phyloP scores from a whole-genome alignment of 2,797 vertebrate species.

The Galagoides demidoff region DNA sequence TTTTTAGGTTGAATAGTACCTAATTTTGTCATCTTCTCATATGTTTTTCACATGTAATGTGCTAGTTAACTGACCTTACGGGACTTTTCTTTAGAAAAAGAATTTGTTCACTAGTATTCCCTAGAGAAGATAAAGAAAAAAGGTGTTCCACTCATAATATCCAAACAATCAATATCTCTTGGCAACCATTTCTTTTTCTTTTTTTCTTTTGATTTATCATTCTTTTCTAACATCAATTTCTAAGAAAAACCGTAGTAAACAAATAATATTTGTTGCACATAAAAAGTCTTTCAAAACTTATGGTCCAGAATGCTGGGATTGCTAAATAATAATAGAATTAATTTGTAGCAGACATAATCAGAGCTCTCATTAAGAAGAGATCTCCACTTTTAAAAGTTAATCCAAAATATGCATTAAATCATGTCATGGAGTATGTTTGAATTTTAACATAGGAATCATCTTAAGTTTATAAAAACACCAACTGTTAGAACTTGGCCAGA shows the following conservation, averaged over 20 bases:
- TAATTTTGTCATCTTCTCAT: not conserved
- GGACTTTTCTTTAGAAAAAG: not conserved
- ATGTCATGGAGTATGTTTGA: not conserved
- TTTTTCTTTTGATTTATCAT: not conserved
- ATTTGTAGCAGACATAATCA: not conserved
- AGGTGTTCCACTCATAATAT: not conserved
- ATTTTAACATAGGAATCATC: not conserved
- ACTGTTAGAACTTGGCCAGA: not conserved
- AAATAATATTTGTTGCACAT: not conserved
- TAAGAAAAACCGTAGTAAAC: not conserved
- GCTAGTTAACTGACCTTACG: not conserved
- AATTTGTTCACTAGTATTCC: not conserved
- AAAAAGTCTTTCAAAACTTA: not conserved
- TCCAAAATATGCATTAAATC: conserved; percentile 7
- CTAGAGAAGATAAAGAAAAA: not conserved
- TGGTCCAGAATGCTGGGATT: not conserved
- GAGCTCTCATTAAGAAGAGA: not conserved
- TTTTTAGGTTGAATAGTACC: not conserved
- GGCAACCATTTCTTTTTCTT: not conserved
- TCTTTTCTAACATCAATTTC: not conserved
- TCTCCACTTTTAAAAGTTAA: not conserved
- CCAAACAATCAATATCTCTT: not conserved
- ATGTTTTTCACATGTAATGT: not conserved
- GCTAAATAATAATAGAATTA: not conserved
- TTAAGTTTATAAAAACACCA: not conserved